A percentile compares a stretch with the other conserved stretches of the same genome.
Evolutionary conservation across 2,888 invertebrate species (phyloP).

Genomic region (Protonemura montana): DNA sequence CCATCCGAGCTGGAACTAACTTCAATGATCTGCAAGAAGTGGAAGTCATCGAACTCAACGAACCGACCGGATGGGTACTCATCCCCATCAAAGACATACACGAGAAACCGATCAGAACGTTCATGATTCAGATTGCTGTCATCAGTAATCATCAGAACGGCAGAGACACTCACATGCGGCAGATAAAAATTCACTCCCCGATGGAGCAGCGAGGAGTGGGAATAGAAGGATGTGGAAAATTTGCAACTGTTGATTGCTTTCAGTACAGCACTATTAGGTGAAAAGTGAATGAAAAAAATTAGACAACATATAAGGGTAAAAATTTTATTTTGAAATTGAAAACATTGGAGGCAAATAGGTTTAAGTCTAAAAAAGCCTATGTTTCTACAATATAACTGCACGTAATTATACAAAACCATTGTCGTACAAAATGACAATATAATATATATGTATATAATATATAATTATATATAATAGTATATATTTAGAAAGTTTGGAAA

Average conservation of each 20-base stretch:
- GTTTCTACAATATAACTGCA: neutral
- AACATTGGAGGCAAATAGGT: constrained; percentile 14
- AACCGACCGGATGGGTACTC: constrained; percentile 96
- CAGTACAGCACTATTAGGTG: constrained; percentile 83
- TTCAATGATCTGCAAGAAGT: constrained; percentile 97
- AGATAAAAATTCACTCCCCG: constrained; percentile 95
- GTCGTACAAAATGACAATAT: neutral
- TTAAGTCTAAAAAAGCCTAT: neutral
- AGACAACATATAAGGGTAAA: neutral
- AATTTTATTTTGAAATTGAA: neutral
- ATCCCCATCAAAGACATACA: constrained; percentile 89
- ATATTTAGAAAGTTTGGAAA: constrained; percentile 25
- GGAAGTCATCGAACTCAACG: constrained; percentile 90
- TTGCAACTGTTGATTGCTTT: constrained; percentile 82
- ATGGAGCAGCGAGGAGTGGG: constrained; percentile 69
- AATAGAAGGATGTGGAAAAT: constrained; percentile 75
- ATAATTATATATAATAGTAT: constrained; percentile 18
- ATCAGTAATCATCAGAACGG: constrained; percentile 99
- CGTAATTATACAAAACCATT: neutral
- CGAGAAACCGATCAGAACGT: constrained; percentile 89
- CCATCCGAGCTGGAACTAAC: constrained; percentile 92
- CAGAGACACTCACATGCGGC: constrained; percentile 96
- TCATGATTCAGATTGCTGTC: constrained; percentile 96
- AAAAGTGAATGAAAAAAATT: constrained; percentile 51
- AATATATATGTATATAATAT: constrained; percentile 9